Evolutionary conservation across 2,888 invertebrate species (phyloP).

Genomic region (Drosophila prostipennis): DNA sequence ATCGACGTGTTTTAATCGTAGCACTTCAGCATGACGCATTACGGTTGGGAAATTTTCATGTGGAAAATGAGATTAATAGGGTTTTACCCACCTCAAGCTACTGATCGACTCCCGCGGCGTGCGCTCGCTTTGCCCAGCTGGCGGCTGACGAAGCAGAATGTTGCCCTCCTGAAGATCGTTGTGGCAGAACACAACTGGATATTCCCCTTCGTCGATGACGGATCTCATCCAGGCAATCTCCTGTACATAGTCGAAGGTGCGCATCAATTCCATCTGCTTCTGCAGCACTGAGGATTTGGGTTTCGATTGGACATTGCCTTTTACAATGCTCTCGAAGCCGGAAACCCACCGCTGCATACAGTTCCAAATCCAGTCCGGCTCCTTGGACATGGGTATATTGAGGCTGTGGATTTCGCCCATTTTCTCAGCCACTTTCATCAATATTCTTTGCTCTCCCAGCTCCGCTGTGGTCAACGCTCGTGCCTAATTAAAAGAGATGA

Average conservation of each 20-base stretch:
- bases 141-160: slow-evolving; percentile 85
- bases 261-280: slow-evolving; percentile 68
- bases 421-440: slow-evolving; percentile 94
- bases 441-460: slow-evolving; percentile 91
- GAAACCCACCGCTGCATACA: slow-evolving; percentile 92
- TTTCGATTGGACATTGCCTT: slow-evolving; percentile 81
- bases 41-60: too few relatives aligned
- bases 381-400: slow-evolving; percentile 97
- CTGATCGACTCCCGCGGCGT: slow-evolving; percentile 67
- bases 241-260: slow-evolving; percentile 86
- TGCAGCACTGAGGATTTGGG: slow-evolving; percentile 67
- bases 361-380: slow-evolving; percentile 97
- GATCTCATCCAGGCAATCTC: slow-evolving; percentile 90
- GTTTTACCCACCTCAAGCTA: slow-evolving; percentile 60
- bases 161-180: slow-evolving; percentile 97
- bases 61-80: too few relatives aligned
- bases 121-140: slow-evolving; percentile 37
- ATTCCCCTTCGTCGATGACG: slow-evolving; percentile 86
- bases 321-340: slow-evolving; percentile 84
- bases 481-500: slow-evolving; percentile 87
- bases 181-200: slow-evolving; percentile 96
- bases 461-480: slow-evolving; percentile 93
- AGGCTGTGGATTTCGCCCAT: slow-evolving; percentile 97
- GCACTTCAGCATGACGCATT: too few relatives aligned
- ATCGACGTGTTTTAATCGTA: too few relatives aligned